Base-by-base conservation (phyloP, 2,113 vertebrate species). In the Vidua macroura region DNA sequence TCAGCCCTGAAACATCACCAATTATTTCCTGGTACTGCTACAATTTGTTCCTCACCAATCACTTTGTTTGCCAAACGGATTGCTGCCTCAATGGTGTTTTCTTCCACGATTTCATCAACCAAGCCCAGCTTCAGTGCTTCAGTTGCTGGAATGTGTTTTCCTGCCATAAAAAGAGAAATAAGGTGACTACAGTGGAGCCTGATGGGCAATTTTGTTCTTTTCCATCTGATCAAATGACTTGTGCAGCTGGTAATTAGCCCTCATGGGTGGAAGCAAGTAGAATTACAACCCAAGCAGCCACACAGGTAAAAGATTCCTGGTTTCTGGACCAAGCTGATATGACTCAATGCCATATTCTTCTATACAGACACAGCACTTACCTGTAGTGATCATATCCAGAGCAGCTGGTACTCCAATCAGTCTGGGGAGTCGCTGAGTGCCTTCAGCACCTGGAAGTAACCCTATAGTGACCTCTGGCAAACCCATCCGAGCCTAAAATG, bases 401-500 rank as follows among this genome's bases (percentile, higher is more conserved):
- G 99, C 98, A 91, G 98, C 98, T 69, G 98, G 98, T 53, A 99
- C 64, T 20, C 99, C 99, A 52, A 98, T 98, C 88, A 99, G 98
- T 62, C 99, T 98, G 64, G 99, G 99, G 15, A 99, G 97, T 66
- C 99, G 97, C 74, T 99, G 99, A 64, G 98, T 98, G 88, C 99
- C 99, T 91, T 98, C 98, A 81, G 97, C 99, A 96, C 96, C 98
- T 69, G 99, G 99, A 90, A 99, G 95, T 74, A 99, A 49, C 79
- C 99, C 99, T 88, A 99, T 28, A 21, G 83, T 97, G 88, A 99
- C 99, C 97, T 99, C 99, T 88, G 99, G 98, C 39, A 99, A 97
- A 70, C 98, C 99, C 85, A 99, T 39, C 76, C 4, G 92, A 81
- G 98, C 98, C 99, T 99, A 86, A 83, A 92, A 84, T 18, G 37